Evolutionary conservation across 2,888 invertebrate species (phyloP).

Genomic region (Diaphora mendica): DNA sequence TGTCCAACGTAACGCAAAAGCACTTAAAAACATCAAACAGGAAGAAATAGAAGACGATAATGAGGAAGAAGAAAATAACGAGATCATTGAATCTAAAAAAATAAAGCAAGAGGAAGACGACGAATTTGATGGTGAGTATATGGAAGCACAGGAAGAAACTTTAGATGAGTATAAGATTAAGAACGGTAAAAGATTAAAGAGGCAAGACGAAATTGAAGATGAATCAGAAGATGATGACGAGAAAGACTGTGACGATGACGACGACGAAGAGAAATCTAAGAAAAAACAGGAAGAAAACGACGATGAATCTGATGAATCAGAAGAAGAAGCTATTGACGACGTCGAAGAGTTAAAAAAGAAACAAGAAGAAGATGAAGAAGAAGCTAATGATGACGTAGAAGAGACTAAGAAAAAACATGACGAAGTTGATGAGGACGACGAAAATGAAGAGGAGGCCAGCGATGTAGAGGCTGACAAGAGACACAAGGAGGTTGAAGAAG

Average conservation of each 20-base stretch:
- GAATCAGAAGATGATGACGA: background rate
- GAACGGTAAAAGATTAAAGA: slow-evolving; percentile 27
- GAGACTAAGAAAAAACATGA: slow-evolving; percentile 27
- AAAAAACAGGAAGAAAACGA: slow-evolving; percentile 51
- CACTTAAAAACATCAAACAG: slow-evolving; percentile 46
- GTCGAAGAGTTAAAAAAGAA: slow-evolving; percentile 15
- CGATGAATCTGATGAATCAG: slow-evolving; percentile 33
- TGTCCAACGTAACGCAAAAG: slow-evolving; percentile 45
- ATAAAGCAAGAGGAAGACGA: slow-evolving; percentile 32
- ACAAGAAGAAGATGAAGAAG: slow-evolving; percentile 28
- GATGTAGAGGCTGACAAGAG: slow-evolving; percentile 15
- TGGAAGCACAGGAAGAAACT: slow-evolving; percentile 32
- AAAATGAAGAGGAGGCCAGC: slow-evolving; percentile 4
- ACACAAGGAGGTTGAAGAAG: slow-evolving; percentile 17
- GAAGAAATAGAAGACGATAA: slow-evolving; percentile 47
- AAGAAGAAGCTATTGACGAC: slow-evolving; percentile 23
- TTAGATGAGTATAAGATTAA: slow-evolving; percentile 34
- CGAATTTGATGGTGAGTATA: slow-evolving; percentile 43
- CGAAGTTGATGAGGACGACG: slow-evolving; percentile 6
- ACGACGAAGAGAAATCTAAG: background rate
- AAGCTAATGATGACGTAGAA: slow-evolving; percentile 31
- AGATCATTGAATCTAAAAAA: slow-evolving; percentile 21
- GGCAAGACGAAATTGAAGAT: background rate
- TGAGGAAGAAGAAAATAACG: slow-evolving; percentile 33
- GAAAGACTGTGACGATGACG: background rate